Conservation (phyloP, 2,888 invertebrate species). For the Mellilla xanthometata region DNA sequence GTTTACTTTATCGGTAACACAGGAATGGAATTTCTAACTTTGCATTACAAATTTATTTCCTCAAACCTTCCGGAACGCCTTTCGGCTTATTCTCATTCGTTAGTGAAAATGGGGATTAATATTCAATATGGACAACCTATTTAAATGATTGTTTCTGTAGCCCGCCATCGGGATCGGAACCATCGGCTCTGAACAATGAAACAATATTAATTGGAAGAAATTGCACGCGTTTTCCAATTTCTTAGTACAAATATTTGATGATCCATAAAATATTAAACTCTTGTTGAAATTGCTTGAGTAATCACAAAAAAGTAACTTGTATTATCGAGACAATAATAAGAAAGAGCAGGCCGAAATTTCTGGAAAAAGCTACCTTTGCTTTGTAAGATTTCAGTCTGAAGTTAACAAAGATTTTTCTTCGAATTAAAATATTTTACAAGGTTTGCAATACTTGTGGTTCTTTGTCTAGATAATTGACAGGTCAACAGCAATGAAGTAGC, state of each 20-base stretch:
- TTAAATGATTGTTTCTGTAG: slow-evolving; percentile 77
- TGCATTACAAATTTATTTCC: slow-evolving; percentile 81
- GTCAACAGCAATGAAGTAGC: background rate
- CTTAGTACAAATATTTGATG: slow-evolving; percentile 59
- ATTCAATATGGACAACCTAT: slow-evolving; percentile 80
- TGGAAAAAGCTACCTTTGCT: too few species aligned
- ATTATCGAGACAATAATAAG: slow-evolving; percentile 6
- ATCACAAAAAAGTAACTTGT: slow-evolving; percentile 13
- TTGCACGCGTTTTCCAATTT: slow-evolving; percentile 58
- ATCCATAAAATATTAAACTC: slow-evolving; percentile 53
- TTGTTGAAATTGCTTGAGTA: slow-evolving; percentile 34
- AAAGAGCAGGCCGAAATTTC: slow-evolving; percentile 6
- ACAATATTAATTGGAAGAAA: slow-evolving; percentile 63
- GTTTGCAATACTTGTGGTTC: background rate
- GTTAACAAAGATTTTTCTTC: background rate
- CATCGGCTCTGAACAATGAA: slow-evolving; percentile 59
- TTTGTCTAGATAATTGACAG: slow-evolving; percentile 5
- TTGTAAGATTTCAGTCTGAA: background rate
- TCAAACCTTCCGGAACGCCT: slow-evolving; percentile 59
- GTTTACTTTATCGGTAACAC: slow-evolving; percentile 76
- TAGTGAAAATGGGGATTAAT: slow-evolving; percentile 78
- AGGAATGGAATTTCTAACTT: slow-evolving; percentile 79
- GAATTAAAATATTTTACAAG: background rate
- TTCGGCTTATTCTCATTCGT: slow-evolving; percentile 79
- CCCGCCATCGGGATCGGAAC: slow-evolving; percentile 55